These are phyloP conservation scores for Heliothis subflexa DNA, from an alignment of 1,140 invertebrate genomes.

Conservation along the genomic window DNA sequence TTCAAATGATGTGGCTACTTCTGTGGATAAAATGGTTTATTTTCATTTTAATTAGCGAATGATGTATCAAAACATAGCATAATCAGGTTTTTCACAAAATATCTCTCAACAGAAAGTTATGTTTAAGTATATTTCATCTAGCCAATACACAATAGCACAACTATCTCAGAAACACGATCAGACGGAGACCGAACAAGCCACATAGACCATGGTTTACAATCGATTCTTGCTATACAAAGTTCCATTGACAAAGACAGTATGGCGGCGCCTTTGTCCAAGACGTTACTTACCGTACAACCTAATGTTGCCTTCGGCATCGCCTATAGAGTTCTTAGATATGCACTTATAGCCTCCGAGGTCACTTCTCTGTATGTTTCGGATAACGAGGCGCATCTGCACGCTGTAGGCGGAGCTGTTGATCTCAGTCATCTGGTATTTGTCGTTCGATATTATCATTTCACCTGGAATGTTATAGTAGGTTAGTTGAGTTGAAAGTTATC, in stretches of 20 bases:
- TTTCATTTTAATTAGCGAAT: no score
- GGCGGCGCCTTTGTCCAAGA: slow-evolving; percentile 4
- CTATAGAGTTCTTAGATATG: slow-evolving; percentile 96
- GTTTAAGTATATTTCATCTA: no score
- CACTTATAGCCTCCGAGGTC: slow-evolving; percentile 97
- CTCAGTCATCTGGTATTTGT: slow-evolving; percentile 92
- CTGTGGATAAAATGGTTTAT: no score
- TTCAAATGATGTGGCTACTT: background rate
- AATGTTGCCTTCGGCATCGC: slow-evolving; percentile 95
- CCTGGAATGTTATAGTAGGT: slow-evolving; percentile 84
- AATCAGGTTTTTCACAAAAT: no score
- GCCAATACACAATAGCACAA: slow-evolving; percentile 1
- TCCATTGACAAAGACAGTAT: slow-evolving; percentile 14
- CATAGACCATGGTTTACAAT: slow-evolving; percentile 12
- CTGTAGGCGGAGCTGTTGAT: slow-evolving; percentile 91
- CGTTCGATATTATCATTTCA: slow-evolving; percentile 94
- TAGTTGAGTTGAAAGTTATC: no score
- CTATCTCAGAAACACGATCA: slow-evolving; percentile 10
- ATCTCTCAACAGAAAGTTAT: no score
- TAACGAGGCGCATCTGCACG: slow-evolving; percentile 92
- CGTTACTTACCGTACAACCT: slow-evolving; percentile 92
- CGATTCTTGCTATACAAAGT: slow-evolving; percentile 24
- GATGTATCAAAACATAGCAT: no score
- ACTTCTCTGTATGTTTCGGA: slow-evolving; percentile 90
- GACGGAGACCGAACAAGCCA: background rate